Percentiles rank a stretch among this genome's conserved stretches.
Evolutionary conservation across 2,888 invertebrate genomes (phyloP).

Genomic region (Drosophila imparisetae): DNA sequence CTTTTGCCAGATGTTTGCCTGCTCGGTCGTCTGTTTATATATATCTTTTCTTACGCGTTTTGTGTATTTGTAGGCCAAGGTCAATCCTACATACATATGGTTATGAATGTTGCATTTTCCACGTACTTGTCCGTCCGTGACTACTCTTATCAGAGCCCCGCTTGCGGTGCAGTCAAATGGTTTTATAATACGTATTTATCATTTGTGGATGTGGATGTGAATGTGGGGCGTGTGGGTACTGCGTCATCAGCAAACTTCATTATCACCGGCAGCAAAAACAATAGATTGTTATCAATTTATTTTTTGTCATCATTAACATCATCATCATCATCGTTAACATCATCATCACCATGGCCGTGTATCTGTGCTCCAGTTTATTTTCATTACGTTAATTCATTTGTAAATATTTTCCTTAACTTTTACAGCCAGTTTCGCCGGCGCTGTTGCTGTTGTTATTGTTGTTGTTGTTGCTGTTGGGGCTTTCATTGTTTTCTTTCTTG

Average conservation of each 20-base stretch:
- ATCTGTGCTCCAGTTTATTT: slow-evolving; percentile 71
- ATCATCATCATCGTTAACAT: slow-evolving; percentile 20
- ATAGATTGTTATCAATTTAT: slow-evolving; percentile 12
- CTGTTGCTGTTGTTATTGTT: slow-evolving; percentile 16
- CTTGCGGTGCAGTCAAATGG: slow-evolving; percentile 37
- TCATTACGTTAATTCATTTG: slow-evolving; percentile 80
- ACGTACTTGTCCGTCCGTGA: neutral
- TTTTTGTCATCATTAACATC: neutral
- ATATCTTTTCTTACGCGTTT: neutral
- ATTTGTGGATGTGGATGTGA: slow-evolving; percentile 42
- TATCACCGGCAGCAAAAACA: slow-evolving; percentile 8
- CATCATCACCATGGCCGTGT: slow-evolving; percentile 27
- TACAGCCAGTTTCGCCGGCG: slow-evolving; percentile 50
- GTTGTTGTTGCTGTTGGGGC: slow-evolving; percentile 13
- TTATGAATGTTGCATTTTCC: slow-evolving; percentile 39
- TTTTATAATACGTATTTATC: slow-evolving; percentile 59
- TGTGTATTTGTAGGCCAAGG: slow-evolving; percentile 58
- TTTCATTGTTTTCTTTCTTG: slow-evolving; percentile 41
- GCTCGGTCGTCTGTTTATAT: neutral
- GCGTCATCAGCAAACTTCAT: slow-evolving; percentile 47
- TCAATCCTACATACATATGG: slow-evolving; percentile 13
- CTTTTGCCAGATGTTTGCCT: slow-evolving; percentile 11
- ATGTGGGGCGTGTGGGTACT: slow-evolving; percentile 26
- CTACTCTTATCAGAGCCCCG: slow-evolving; percentile 37
- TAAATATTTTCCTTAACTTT: slow-evolving; percentile 78